phyloP scores from a whole-genome alignment of 2,113 vertebrate species.

The Hyla sarda region DNA sequence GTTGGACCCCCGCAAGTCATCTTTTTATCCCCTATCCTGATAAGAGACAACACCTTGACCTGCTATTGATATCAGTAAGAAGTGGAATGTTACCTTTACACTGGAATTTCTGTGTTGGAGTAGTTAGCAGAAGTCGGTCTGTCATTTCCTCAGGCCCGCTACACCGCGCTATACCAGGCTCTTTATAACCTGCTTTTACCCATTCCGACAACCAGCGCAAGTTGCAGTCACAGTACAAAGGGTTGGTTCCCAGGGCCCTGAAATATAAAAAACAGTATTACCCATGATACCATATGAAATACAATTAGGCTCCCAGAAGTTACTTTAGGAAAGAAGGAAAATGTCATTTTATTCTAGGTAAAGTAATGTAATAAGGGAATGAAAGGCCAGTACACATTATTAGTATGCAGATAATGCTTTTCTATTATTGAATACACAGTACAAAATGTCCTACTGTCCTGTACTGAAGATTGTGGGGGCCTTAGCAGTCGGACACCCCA shows the following conservation, averaged over 20 bases:
- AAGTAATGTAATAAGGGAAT: constrained; percentile 12
- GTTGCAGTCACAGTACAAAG: constrained; percentile 92
- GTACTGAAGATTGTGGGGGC: too few species aligned
- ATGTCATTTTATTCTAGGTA: neutral
- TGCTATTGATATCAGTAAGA: neutral
- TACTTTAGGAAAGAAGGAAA: neutral
- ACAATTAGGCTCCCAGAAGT: neutral
- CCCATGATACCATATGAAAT: neutral
- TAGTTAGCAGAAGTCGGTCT: constrained; percentile 93
- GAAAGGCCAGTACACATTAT: neutral
- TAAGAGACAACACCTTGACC: too few species aligned
- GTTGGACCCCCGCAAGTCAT: too few species aligned
- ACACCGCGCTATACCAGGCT: constrained; percentile 96
- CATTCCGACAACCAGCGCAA: constrained; percentile 98
- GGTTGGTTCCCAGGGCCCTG: constrained; percentile 95
- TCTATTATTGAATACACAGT: neutral
- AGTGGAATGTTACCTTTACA: constrained; percentile 84
- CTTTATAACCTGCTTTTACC: constrained; percentile 96
- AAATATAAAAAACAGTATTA: constrained; percentile 20
- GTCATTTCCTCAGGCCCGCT: constrained; percentile 90
- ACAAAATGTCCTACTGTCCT: too few species aligned
- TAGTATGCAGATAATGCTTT: neutral
- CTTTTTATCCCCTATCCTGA: too few species aligned
- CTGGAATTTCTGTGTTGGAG: constrained; percentile 90
- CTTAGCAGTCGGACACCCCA: too few species aligned